These are phyloP conservation scores for Conops quadrifasciatus DNA, from an alignment of 2,888 invertebrate genomes.

Conservation along the genomic window DNA sequence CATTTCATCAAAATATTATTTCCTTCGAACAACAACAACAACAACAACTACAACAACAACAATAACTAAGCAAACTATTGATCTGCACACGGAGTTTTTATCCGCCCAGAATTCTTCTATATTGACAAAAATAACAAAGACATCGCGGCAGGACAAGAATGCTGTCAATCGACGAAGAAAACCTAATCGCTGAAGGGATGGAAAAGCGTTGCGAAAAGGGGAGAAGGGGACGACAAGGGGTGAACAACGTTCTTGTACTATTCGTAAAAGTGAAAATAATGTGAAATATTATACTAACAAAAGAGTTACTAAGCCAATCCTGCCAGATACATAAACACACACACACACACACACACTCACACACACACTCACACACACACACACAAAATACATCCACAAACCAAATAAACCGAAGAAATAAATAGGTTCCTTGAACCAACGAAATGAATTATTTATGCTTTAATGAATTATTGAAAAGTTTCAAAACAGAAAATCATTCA, in stretches of 20 bases:
- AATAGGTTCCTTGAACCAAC: too few species aligned
- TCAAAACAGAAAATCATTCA: too few species aligned
- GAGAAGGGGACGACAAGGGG: slow-evolving; percentile 27
- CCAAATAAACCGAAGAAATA: too few species aligned
- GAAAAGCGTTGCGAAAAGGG: slow-evolving; percentile 2
- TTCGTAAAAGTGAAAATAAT: too few species aligned
- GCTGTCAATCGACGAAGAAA: slow-evolving; percentile 21
- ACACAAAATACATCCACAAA: too few species aligned
- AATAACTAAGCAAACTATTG: slow-evolving; percentile 8
- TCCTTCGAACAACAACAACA: slow-evolving; percentile 38
- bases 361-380: too few species aligned
- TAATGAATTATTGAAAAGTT: neutral
- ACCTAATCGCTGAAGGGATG: neutral
- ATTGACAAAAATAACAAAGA: neutral
- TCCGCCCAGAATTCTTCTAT: neutral
- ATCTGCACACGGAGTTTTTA: slow-evolving; percentile 9
- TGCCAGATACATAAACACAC: slow-evolving; percentile 16
- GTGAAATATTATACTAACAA: neutral
- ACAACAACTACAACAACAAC: too few species aligned
- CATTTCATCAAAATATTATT: slow-evolving; percentile 41
- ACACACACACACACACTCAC: neutral
- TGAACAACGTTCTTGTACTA: neutral
- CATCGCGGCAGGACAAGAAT: neutral
- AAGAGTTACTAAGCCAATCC: slow-evolving; percentile 34
- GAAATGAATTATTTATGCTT: too few species aligned